Evolutionary conservation across 2,888 invertebrate species (phyloP).

Genomic region (Thera britannica): DNA sequence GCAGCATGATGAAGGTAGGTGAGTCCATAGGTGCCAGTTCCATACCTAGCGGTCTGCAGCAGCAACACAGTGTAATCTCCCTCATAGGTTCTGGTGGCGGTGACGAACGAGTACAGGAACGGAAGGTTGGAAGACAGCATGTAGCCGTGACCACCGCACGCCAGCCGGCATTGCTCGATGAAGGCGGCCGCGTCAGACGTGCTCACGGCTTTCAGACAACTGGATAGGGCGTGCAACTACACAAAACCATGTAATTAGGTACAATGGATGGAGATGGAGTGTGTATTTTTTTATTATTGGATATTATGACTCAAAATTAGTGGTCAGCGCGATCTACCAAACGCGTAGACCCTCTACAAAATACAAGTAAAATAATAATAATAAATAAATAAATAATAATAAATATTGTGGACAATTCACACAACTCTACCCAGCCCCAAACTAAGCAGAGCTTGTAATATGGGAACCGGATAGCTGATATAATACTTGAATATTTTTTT

Average conservation of each 20-base stretch:
- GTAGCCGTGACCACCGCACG: slow-evolving; percentile 98
- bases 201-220: slow-evolving; percentile 95
- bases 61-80: slow-evolving; percentile 97
- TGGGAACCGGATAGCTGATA: too few relatives aligned
- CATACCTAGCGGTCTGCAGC: slow-evolving; percentile 92
- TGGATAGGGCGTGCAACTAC: slow-evolving; percentile 94
- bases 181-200: slow-evolving; percentile 89
- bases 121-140: slow-evolving; percentile 95
- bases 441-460: too few relatives aligned
- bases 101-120: slow-evolving; percentile 90
- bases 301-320: too few relatives aligned
- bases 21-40: too few relatives aligned
- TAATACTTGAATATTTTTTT: too few relatives aligned
- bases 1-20: too few relatives aligned
- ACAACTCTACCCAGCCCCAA: too few relatives aligned
- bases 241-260: slow-evolving; percentile 36
- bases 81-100: slow-evolving; percentile 97
- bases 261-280: too few relatives aligned
- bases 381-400: too few relatives aligned
- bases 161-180: slow-evolving; percentile 92
- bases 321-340: not conserved
- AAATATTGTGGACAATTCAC: too few relatives aligned
- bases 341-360: not conserved
- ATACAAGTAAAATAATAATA: not conserved
- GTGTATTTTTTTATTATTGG: too few relatives aligned